Conservation (phyloP, 2,113 vertebrate genomes). For the Lophochroa leadbeateri region DNA sequence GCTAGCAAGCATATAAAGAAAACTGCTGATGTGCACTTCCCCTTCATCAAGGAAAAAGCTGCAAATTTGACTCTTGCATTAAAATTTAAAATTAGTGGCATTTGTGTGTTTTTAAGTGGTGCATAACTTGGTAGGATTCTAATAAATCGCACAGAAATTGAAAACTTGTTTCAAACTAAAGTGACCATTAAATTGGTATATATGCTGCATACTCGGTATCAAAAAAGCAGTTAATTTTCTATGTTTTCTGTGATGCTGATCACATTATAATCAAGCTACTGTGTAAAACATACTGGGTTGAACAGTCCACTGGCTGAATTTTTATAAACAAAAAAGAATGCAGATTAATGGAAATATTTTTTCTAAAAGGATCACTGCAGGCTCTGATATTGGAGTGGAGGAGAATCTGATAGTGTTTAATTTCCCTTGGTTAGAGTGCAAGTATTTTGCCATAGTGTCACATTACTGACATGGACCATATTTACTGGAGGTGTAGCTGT, state of each 20-base stretch:
- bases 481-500: background rate
- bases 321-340: background rate
- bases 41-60: background rate
- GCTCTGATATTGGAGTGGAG: background rate
- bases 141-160: background rate
- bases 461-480: background rate
- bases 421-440: background rate
- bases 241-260: background rate
- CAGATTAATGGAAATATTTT: background rate
- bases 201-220: fast-evolving
- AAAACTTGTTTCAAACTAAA: background rate
- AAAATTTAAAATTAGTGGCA: background rate
- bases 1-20: background rate
- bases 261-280: background rate
- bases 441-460: background rate
- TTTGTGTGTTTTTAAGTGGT: background rate
- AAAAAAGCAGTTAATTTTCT: background rate
- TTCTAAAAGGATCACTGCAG: background rate
- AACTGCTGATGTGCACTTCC: background rate
- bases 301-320: background rate
- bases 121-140: background rate
- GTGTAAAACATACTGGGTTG: background rate
- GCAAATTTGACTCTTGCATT: background rate
- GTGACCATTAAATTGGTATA: background rate
- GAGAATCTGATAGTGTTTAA: background rate